phyloP scores from a whole-genome alignment of 2,797 vertebrate species.

The Parambassis ranga region DNA sequence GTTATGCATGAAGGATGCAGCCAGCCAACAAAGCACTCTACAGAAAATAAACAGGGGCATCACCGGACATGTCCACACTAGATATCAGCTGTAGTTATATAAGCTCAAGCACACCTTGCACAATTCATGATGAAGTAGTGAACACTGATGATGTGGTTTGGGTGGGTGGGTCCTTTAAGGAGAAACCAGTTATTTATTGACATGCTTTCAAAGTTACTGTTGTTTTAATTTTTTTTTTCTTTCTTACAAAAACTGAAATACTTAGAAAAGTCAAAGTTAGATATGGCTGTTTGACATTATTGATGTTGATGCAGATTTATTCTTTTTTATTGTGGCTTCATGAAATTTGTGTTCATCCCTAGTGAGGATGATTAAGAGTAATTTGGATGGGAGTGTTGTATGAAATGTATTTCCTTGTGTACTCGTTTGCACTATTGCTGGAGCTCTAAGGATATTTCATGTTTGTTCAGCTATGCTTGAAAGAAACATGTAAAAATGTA shows the following conservation, averaged over 20 bases:
- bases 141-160: conserved; percentile 78
- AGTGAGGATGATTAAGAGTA: conserved; percentile 13
- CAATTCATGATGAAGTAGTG: conserved; percentile 72
- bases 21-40: conserved; percentile 40
- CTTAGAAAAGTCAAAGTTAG: conserved; percentile 65
- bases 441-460: conserved; percentile 51
- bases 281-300: conserved; percentile 51
- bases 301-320: conserved; percentile 26
- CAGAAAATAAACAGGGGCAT: conserved; percentile 68
- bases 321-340: conserved; percentile 21
- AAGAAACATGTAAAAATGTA: conserved; percentile 12
- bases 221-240: conserved; percentile 56
- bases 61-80: conserved; percentile 69
- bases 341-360: conserved; percentile 25
- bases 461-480: conserved; percentile 33
- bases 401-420: conserved; percentile 64
- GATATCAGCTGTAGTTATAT: conserved; percentile 77
- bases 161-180: conserved; percentile 21
- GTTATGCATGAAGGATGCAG: conserved; percentile 85
- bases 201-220: conserved; percentile 62
- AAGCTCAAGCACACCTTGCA: conserved; percentile 81
- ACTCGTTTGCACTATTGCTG: conserved; percentile 73
- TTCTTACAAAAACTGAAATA: conserved; percentile 42
- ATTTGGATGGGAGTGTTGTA: conserved; percentile 28
- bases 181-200: conserved; percentile 74